Evolutionary conservation across 2,113 vertebrate genomes (phyloP).

Genomic region (Hemicordylus capensis): DNA sequence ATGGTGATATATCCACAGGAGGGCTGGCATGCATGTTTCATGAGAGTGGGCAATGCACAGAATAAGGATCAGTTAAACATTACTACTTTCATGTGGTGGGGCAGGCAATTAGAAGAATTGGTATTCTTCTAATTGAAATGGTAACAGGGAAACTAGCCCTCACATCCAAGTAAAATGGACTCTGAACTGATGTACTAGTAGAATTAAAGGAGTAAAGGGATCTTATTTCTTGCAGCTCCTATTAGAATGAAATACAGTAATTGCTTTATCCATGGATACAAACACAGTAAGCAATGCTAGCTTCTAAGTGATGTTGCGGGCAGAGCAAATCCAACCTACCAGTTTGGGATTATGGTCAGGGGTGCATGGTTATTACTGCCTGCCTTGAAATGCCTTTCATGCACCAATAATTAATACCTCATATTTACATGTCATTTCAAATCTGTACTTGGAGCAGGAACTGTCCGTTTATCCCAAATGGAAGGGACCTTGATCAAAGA

Average conservation of each 20-base stretch:
- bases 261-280: not conserved
- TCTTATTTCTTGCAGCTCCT: not conserved
- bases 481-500: not conserved
- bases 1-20: not conserved
- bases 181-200: not conserved
- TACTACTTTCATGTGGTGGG: not conserved
- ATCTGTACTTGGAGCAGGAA: not conserved
- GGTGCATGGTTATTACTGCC: not conserved
- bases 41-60: not conserved
- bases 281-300: not conserved
- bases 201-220: not conserved
- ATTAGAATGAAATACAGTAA: conserved; percentile 10
- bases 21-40: not conserved
- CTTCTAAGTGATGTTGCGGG: conserved; percentile 22
- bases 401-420: not conserved
- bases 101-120: not conserved
- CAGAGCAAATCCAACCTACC: conserved; percentile 14
- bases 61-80: not conserved
- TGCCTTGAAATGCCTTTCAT: not conserved
- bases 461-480: not conserved
- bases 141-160: not conserved
- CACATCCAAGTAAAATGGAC: not conserved
- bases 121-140: not conserved
- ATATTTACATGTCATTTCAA: not conserved
- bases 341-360: not conserved